Evolutionary conservation across 2,888 invertebrate genomes (phyloP).

Genomic region (Drosophila percnosoma): DNA sequence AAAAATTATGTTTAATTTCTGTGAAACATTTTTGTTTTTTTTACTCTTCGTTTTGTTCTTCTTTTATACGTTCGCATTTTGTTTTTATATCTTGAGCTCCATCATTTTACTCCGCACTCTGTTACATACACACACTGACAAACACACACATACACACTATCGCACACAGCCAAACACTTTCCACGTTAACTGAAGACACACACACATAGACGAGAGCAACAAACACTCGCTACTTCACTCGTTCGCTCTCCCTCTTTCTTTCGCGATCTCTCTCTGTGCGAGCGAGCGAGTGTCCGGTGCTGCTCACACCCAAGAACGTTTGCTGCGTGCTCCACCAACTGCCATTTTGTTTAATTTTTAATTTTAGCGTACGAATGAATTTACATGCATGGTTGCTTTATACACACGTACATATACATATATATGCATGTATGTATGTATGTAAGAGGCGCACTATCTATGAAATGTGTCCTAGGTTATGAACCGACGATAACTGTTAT

Average conservation of each 20-base stretch:
- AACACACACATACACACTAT: conserved; percentile 20
- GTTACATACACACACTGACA: conserved; percentile 36
- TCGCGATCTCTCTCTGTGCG: conserved; percentile 25
- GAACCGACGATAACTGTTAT: conserved; percentile 23
- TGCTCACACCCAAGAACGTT: conserved; percentile 70
- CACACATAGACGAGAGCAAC: conserved; percentile 19
- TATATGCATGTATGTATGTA: conserved; percentile 24
- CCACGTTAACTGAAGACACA: conserved; percentile 60
- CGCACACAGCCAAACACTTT: conserved; percentile 50
- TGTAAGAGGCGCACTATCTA: conserved; percentile 33
- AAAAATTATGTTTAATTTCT: conserved; percentile 20
- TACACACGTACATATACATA: not conserved
- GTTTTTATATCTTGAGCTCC: conserved; percentile 69
- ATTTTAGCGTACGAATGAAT: conserved; percentile 60
- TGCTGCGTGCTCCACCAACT: conserved; percentile 76
- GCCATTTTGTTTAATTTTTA: conserved; percentile 83
- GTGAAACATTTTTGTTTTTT: conserved; percentile 11
- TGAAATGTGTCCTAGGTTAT: conserved; percentile 63
- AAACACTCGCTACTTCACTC: conserved; percentile 62
- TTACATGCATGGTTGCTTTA: conserved; percentile 59
- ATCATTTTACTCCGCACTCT: conserved; percentile 67
- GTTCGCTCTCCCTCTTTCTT: conserved; percentile 41
- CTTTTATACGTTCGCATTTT: conserved; percentile 53
- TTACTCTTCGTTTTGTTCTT: conserved; percentile 22
- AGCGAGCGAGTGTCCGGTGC: conserved; percentile 58